phyloP scores from a whole-genome alignment of 2,888 invertebrate species.

The Metopia argyrocephala region DNA sequence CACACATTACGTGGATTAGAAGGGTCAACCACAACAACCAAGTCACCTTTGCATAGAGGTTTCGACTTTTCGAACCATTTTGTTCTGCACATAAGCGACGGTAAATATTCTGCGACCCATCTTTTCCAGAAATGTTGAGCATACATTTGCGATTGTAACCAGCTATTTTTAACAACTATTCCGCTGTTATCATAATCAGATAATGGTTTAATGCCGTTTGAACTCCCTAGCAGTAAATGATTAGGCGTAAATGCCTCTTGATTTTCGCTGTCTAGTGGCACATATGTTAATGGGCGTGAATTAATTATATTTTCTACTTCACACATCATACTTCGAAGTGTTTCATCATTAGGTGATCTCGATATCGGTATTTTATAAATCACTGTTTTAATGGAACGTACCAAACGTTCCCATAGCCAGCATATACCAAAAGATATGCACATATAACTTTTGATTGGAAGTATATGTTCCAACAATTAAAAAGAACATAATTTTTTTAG shows the following conservation, averaged over 20 bases:
- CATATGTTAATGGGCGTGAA: too few species aligned
- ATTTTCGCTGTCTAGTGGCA: slow-evolving; percentile 27
- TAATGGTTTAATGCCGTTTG: slow-evolving; percentile 48
- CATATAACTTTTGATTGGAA: too few species aligned
- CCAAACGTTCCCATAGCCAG: too few species aligned
- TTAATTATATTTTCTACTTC: too few species aligned
- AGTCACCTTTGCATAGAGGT: slow-evolving; percentile 29
- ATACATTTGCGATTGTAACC: slow-evolving; percentile 37
- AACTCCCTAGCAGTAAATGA: slow-evolving; percentile 41
- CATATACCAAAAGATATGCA: too few species aligned
- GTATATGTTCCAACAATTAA: too few species aligned
- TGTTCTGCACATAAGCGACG: slow-evolving; percentile 29
- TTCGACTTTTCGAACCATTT: slow-evolving; percentile 51
- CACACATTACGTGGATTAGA: too few species aligned
- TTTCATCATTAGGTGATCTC: background rate
- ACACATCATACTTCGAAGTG: background rate
- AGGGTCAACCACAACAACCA: slow-evolving; percentile 58
- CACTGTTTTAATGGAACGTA: too few species aligned
- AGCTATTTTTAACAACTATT: slow-evolving; percentile 13
- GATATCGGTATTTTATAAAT: background rate
- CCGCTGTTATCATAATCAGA: slow-evolving; percentile 27
- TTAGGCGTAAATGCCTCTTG: slow-evolving; percentile 31
- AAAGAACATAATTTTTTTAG: too few species aligned
- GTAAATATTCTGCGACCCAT: slow-evolving; percentile 47
- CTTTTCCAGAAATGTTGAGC: slow-evolving; percentile 35